Conservation (phyloP, 2,888 invertebrate genomes). For the Eupithecia subumbrata region DNA sequence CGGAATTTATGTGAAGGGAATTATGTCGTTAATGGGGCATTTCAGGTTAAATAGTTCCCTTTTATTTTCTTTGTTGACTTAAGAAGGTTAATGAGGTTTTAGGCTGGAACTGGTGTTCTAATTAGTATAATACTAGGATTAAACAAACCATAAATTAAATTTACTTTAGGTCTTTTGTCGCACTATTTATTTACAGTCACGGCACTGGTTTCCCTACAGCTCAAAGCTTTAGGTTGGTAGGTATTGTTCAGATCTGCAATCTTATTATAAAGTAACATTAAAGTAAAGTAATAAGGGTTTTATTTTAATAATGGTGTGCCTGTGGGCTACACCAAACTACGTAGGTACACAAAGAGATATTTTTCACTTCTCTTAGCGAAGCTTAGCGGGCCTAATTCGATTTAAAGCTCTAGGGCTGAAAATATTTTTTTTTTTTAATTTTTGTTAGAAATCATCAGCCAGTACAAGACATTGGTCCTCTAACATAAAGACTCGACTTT, state of each 20-base stretch:
- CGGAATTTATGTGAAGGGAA: constrained; percentile 56
- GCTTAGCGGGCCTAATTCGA: too few relatives aligned
- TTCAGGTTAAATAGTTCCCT: constrained; percentile 39
- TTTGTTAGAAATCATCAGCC: too few relatives aligned
- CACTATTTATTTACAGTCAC: background rate
- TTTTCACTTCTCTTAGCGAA: background rate
- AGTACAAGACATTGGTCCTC: too few relatives aligned
- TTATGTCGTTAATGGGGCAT: constrained; percentile 44
- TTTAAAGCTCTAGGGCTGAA: too few relatives aligned
- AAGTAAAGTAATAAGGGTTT: background rate
- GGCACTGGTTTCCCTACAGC: background rate
- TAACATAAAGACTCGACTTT: too few relatives aligned
- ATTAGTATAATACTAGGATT: background rate
- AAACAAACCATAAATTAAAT: background rate
- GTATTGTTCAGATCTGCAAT: background rate
- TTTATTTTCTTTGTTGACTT: constrained; percentile 27
- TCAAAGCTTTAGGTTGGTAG: background rate
- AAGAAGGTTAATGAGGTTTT: constrained; percentile 26
- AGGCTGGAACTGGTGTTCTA: background rate
- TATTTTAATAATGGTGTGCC: background rate
- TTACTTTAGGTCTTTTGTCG: background rate
- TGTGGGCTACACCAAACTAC: background rate
- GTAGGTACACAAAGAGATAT: background rate
- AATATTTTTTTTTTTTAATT: too few relatives aligned
- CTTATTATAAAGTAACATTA: background rate